phyloP scores from a whole-genome alignment of 2,797 vertebrate genomes.

The Pangasius sanitwongsei region DNA sequence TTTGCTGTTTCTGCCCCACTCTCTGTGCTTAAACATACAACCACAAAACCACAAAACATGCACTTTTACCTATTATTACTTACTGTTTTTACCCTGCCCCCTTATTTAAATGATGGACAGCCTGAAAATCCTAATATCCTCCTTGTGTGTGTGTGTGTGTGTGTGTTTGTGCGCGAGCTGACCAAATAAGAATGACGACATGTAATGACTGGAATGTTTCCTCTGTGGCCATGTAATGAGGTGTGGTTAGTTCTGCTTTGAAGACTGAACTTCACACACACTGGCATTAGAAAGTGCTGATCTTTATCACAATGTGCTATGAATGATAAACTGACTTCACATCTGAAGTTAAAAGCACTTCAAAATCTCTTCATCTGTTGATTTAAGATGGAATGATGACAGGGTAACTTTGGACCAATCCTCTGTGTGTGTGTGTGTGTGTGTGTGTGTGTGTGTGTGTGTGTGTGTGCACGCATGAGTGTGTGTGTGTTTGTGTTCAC shows the following conservation, averaged over 20 bases:
- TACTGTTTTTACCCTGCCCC: no score
- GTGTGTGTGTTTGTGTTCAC: slow-evolving; percentile 15
- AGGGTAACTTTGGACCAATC: not conserved
- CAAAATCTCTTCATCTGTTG: not conserved
- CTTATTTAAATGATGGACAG: no score
- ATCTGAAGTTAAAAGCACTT: not conserved
- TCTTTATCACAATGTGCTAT: not conserved
- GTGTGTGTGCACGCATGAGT: not conserved
- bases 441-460: not conserved
- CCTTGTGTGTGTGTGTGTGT: not conserved
- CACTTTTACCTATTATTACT: no score
- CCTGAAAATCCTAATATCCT: no score
- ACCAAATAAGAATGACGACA: slow-evolving; percentile 8
- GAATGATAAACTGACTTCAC: not conserved
- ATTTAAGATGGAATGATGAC: slow-evolving; percentile 27
- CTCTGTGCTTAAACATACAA: no score
- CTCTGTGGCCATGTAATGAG: not conserved
- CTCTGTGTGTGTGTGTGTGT: not conserved
- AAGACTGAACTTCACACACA: slow-evolving; percentile 4
- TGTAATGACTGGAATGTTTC: not conserved
- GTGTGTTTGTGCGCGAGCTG: not conserved
- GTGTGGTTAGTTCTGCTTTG: slow-evolving; percentile 9
- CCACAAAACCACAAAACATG: no score
- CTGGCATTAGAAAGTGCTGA: not conserved
- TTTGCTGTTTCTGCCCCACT: no score